phyloP scores from a whole-genome alignment of 2,888 invertebrate species.

The Trissonchulus sp. region DNA sequence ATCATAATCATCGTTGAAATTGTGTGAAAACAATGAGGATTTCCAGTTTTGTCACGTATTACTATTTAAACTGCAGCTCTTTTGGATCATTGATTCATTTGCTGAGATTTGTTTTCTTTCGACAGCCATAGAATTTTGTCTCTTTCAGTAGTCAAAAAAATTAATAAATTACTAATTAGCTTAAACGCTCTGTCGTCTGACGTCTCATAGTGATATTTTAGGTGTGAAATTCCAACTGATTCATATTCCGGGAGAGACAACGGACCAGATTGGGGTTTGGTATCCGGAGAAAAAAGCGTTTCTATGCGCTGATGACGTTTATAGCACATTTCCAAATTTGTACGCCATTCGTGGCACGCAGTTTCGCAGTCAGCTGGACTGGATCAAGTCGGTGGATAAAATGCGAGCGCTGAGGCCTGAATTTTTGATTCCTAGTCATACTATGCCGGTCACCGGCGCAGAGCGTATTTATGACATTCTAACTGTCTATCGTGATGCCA shows the following conservation, averaged over 20 bases:
- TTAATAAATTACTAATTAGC: too few species aligned
- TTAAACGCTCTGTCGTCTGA: too few species aligned
- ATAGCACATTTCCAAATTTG: conserved; percentile 49
- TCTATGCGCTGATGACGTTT: conserved; percentile 47
- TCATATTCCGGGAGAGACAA: conserved; percentile 51
- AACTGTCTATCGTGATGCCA: conserved; percentile 45
- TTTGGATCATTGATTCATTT: too few species aligned
- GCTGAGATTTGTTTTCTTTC: too few species aligned
- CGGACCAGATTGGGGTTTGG: conserved; percentile 50
- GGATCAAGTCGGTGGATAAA: conserved; percentile 46
- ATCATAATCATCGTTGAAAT: too few species aligned
- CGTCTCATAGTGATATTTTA: too few species aligned
- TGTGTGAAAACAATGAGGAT: too few species aligned
- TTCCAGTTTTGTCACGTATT: too few species aligned
- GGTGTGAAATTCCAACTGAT: conserved; percentile 46
- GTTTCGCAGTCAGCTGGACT: conserved; percentile 42
- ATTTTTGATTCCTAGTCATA: conserved; percentile 48
- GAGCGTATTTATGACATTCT: conserved; percentile 38
- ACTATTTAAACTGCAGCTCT: too few species aligned
- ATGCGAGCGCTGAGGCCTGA: conserved; percentile 44
- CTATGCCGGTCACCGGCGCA: conserved; percentile 42
- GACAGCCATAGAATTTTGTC: too few species aligned
- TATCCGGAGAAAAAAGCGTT: conserved; percentile 43
- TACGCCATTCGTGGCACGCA: conserved; percentile 49
- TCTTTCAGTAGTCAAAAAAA: too few species aligned